Evolutionary conservation across 2,113 vertebrate genomes (phyloP).

Genomic region (Chelonoidis abingdonii): DNA sequence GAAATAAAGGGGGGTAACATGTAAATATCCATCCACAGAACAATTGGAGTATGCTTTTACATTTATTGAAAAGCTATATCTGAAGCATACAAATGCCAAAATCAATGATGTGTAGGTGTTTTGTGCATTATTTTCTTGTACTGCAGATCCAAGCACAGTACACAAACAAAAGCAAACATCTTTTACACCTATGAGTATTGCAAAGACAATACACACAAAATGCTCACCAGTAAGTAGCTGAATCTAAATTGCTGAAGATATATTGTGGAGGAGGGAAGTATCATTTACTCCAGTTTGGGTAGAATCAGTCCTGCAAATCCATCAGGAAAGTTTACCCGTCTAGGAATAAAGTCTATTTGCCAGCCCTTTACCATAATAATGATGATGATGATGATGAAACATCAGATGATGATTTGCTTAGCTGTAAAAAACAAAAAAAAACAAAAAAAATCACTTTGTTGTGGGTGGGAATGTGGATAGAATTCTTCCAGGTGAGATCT

Average conservation of each 20-base stretch:
- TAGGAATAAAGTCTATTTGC: neutral
- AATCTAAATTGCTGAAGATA: constrained; percentile 5
- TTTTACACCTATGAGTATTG: neutral
- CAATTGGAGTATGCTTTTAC: neutral
- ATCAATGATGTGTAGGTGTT: neutral
- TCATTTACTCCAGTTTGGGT: neutral
- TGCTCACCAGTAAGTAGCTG: neutral
- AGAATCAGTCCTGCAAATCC: neutral
- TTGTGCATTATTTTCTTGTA: neutral
- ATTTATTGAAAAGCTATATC: neutral
- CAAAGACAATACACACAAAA: neutral
- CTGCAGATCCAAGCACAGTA: neutral
- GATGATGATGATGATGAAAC: neutral
- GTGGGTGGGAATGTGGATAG: neutral
- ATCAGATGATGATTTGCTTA: neutral
- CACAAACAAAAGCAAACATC: neutral
- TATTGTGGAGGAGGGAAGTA: accelerated
- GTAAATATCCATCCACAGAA: accelerated
- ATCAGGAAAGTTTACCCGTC: neutral
- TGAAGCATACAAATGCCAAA: neutral
- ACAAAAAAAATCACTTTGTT: neutral
- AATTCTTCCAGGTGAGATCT: neutral
- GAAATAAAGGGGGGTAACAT: neutral
- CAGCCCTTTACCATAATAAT: accelerated
- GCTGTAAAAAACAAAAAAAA: neutral